phyloP scores from a whole-genome alignment of 2,797 vertebrate species.

The Adelosebastes latens region DNA sequence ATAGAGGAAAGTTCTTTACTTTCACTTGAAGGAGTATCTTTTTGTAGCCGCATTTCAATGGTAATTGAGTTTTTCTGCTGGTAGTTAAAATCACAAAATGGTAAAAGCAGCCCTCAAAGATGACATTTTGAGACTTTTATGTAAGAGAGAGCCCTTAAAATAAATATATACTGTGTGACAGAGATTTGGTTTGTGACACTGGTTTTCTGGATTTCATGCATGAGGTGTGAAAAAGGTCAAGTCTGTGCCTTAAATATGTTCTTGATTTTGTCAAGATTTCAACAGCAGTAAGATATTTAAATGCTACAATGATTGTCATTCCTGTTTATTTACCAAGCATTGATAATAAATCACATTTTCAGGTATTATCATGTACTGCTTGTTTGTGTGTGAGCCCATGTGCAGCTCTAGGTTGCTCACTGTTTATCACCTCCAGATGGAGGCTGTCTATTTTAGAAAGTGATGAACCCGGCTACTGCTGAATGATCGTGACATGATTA shows the following conservation, averaged over 20 bases:
- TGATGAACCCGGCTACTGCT: not conserved
- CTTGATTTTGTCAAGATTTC: not conserved
- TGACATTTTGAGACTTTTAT: not conserved
- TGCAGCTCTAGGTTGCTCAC: not conserved
- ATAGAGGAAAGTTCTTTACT: not conserved
- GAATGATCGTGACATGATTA: not conserved
- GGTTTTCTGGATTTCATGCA: not conserved
- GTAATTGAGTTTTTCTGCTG: not conserved
- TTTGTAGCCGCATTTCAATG: not conserved
- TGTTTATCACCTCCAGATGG: not conserved
- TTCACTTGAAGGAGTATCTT: not conserved
- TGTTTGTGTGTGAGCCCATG: not conserved
- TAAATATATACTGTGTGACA: not conserved
- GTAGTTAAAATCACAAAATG: not conserved
- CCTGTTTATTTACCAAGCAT: conserved; percentile 9
- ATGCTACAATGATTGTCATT: not conserved
- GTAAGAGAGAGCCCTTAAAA: not conserved
- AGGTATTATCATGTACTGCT: not conserved
- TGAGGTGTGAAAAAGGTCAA: not conserved
- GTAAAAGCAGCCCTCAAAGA: not conserved
- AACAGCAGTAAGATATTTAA: not conserved
- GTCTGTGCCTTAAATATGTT: not conserved
- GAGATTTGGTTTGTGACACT: not conserved
- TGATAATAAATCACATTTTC: conserved; percentile 1
- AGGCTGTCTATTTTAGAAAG: not conserved